These are phyloP conservation scores for Trachurus trachurus DNA, from an alignment of 2,797 vertebrate genomes.

Conservation along the genomic window DNA sequence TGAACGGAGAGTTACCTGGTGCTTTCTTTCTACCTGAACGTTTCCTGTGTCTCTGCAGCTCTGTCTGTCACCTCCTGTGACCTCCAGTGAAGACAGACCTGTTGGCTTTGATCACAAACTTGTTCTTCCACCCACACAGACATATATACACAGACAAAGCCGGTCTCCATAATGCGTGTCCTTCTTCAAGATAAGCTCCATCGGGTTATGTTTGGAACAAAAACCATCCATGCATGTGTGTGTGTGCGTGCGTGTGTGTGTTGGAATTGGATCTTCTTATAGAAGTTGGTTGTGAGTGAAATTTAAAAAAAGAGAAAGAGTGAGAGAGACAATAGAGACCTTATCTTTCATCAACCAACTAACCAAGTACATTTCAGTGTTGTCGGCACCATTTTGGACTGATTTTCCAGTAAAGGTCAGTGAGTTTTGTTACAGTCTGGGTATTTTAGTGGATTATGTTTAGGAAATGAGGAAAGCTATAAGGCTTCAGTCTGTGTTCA, in stretches of 20 bases:
- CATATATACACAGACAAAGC: conserved; percentile 7
- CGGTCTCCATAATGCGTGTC: conserved; percentile 21
- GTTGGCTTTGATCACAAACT: conserved; percentile 68
- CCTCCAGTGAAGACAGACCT: conserved; percentile 58
- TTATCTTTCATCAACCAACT: neutral
- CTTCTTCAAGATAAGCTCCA: conserved; percentile 35
- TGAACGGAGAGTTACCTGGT: too few species aligned
- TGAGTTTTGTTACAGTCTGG: too few species aligned
- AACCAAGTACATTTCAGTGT: too few species aligned
- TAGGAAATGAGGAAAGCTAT: too few species aligned
- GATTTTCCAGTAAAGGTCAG: too few species aligned
- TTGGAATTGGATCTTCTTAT: too few species aligned
- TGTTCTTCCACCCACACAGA: conserved; percentile 39
- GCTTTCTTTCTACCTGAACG: neutral
- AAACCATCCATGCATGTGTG: conserved; percentile 12
- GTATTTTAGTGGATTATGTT: too few species aligned
- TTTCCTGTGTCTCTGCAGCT: conserved; percentile 26
- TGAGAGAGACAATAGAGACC: neutral
- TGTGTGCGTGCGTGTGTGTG: neutral
- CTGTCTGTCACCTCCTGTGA: conserved; percentile 59
- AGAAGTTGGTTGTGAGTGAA: conserved; percentile 28
- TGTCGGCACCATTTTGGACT: too few species aligned
- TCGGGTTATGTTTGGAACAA: conserved; percentile 38
- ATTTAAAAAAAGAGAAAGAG: conserved; percentile 32
- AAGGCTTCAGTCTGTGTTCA: too few species aligned